phyloP scores from a whole-genome alignment of 23 tunicate species.

The Diplosoma virens region DNA sequence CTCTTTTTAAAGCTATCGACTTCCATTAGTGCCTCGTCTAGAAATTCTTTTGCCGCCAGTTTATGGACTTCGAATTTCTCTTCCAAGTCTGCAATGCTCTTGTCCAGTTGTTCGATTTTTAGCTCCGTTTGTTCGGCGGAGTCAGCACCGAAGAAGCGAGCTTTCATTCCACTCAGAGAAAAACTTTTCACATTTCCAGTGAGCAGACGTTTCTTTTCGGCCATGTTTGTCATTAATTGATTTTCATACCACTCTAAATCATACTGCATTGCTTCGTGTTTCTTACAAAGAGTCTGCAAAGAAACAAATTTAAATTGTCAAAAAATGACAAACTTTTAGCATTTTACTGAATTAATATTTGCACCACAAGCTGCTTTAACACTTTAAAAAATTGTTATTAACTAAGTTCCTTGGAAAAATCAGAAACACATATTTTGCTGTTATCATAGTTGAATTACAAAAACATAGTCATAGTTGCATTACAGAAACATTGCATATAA shows the following conservation, averaged over 20 bases:
- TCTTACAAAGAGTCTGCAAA: constrained; percentile 47
- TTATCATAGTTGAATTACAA: too few relatives aligned
- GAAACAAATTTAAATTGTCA: background rate
- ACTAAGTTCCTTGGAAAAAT: too few relatives aligned
- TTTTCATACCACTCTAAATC: constrained; percentile 83
- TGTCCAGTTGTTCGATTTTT: constrained; percentile 64
- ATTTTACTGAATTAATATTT: too few relatives aligned
- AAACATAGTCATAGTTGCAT: too few relatives aligned
- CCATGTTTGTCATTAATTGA: constrained; percentile 31
- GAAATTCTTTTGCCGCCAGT: constrained; percentile 28
- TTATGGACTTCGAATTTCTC: constrained; percentile 30
- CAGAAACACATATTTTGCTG: too few relatives aligned
- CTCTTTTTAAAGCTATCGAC: constrained; percentile 46
- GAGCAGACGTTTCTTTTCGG: constrained; percentile 62
- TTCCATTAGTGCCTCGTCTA: constrained; percentile 55
- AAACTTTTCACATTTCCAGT: constrained; percentile 61
- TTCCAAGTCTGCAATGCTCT: constrained; percentile 41
- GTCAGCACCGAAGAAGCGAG: constrained; percentile 73
- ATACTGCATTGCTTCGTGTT: constrained; percentile 88
- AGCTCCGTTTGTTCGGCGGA: constrained; percentile 60
- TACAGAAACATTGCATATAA: too few relatives aligned
- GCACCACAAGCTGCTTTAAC: too few relatives aligned
- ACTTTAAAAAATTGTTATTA: too few relatives aligned
- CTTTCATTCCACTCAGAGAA: constrained; percentile 67
- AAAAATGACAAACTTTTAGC: too few relatives aligned